phyloP scores from a whole-genome alignment of 2,888 invertebrate species.

The Thymelicus sylvestris region DNA sequence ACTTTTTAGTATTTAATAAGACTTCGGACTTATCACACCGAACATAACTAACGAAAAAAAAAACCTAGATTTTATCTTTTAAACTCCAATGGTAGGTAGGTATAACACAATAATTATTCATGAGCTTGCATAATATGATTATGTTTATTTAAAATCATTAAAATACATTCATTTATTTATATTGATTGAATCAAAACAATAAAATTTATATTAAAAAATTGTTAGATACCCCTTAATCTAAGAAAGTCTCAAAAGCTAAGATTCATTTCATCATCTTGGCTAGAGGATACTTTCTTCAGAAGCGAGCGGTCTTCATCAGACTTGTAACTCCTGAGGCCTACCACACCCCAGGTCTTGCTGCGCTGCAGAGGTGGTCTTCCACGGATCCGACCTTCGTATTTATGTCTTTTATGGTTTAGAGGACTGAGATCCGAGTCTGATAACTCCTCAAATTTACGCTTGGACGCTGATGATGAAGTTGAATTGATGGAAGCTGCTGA shows the following conservation, averaged over 20 bases:
- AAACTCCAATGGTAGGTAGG: too few species aligned
- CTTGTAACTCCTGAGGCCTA: conserved; percentile 55
- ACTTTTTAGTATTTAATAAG: too few species aligned
- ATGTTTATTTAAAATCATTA: too few species aligned
- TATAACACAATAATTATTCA: too few species aligned
- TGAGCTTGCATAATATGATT: too few species aligned
- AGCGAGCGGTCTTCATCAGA: conserved; percentile 64
- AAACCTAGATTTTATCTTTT: too few species aligned
- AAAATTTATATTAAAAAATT: too few species aligned
- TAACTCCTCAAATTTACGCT: conserved; percentile 68
- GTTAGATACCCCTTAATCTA: too few species aligned
- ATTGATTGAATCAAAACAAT: too few species aligned
- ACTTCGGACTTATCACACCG: too few species aligned
- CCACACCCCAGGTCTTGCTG: conserved; percentile 56
- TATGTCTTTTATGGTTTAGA: conserved; percentile 72
- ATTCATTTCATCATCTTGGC: conserved; percentile 60
- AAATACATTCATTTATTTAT: too few species aligned
- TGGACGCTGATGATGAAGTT: conserved; percentile 64
- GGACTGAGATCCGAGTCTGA: conserved; percentile 69
- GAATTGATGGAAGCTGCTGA: conserved; percentile 56
- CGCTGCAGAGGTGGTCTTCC: conserved; percentile 72
- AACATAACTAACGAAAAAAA: too few species aligned
- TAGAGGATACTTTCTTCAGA: conserved; percentile 51
- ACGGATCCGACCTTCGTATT: conserved; percentile 70
- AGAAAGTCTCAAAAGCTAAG: conserved; percentile 57